Conservation (phyloP, 92 coral and sea anemone species). For the Galaxea fascicularis region DNA sequence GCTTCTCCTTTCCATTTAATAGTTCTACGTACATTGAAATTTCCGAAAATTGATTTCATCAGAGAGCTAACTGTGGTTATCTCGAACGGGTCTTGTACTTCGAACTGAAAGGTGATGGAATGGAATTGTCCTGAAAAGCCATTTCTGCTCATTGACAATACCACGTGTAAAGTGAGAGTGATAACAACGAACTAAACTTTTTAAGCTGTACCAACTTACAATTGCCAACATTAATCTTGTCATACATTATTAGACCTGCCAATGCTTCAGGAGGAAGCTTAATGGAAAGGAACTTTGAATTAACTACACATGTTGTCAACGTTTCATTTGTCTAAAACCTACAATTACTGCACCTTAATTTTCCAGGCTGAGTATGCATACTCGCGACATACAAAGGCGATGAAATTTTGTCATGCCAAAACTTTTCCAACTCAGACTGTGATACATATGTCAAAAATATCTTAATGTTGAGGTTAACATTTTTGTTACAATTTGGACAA, state of each 20-base stretch:
- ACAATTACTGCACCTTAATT: constrained; percentile 6
- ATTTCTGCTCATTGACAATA: no score
- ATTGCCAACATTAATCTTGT: not conserved
- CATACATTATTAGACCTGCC: not conserved
- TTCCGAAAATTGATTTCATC: not conserved
- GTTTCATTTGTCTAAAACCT: constrained; percentile 4
- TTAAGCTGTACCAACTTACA: constrained; percentile 15
- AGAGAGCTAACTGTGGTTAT: not conserved
- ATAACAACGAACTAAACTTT: constrained; percentile 28
- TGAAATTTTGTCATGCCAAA: constrained; percentile 16
- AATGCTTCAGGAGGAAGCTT: constrained; percentile 15
- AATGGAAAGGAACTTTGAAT: not conserved
- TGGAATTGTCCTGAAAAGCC: no score
- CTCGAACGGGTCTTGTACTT: not conserved
- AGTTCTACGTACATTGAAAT: not conserved
- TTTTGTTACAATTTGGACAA: constrained; percentile 44
- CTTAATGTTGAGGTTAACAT: constrained; percentile 5
- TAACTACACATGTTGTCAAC: constrained; percentile 5
- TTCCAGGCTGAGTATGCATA: constrained; percentile 10
- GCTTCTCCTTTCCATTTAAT: not conserved
- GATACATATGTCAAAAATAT: constrained; percentile 19
- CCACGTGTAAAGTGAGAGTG: constrained; percentile 23
- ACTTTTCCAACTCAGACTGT: constrained; percentile 24
- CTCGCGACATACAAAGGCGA: constrained; percentile 36
- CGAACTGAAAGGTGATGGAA: not conserved